Conservation (phyloP, 2,888 invertebrate species). For the Timema podura region DNA sequence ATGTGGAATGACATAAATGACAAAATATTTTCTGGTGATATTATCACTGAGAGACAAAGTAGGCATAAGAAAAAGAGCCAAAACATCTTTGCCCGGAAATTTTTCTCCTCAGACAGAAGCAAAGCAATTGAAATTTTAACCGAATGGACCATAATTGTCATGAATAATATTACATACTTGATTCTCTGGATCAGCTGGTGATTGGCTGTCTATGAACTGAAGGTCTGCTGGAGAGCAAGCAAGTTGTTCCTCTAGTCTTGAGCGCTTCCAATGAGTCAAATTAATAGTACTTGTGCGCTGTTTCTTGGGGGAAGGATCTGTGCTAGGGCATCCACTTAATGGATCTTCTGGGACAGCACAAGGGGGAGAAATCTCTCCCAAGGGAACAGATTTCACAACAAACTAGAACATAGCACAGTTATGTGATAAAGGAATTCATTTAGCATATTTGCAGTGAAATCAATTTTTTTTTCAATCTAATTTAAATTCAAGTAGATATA, state of each 20-base stretch:
- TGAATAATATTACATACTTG: background rate
- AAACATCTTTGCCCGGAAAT: no score
- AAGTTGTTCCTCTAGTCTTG: constrained; percentile 71
- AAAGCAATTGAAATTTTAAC: background rate
- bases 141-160: background rate
- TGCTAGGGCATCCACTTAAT: constrained; percentile 44
- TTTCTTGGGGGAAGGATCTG: constrained; percentile 59
- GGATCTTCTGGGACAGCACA: constrained; percentile 51
- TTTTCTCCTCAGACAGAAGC: no score
- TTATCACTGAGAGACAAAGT: no score
- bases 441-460: no score
- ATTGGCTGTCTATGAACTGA: constrained; percentile 76
- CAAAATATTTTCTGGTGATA: no score
- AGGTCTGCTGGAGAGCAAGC: constrained; percentile 57
- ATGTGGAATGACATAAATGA: no score
- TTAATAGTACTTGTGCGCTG: constrained; percentile 37
- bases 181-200: constrained; percentile 47
- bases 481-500: no score
- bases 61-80: no score
- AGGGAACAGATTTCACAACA: constrained; percentile 14
- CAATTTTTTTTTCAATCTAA: no score
- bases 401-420: background rate
- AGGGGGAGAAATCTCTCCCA: constrained; percentile 22
- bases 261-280: constrained; percentile 49
- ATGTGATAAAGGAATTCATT: no score